Evolutionary conservation across 23 tunicate genomes (phyloP).

Genomic region (Trididemnum nubilum): DNA sequence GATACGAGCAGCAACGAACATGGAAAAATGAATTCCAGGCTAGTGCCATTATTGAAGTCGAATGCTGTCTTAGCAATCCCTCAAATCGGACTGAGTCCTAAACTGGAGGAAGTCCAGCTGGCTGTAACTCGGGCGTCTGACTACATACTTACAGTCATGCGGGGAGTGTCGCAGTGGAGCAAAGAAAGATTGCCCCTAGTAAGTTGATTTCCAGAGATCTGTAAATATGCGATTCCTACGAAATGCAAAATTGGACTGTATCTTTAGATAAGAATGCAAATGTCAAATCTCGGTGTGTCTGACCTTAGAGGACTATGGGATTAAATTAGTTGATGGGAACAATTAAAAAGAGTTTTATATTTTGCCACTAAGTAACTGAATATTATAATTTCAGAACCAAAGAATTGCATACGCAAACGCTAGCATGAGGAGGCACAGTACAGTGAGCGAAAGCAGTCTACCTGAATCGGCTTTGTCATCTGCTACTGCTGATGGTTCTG

Average conservation of each 20-base stretch:
- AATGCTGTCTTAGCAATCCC: constrained; percentile 89
- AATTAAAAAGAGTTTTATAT: too few species aligned
- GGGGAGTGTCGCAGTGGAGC: constrained; percentile 84
- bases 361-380: too few species aligned
- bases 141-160: constrained; percentile 66
- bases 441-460: constrained; percentile 31
- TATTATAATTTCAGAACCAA: constrained; percentile 8
- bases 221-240: too few species aligned
- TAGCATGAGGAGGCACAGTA: constrained; percentile 22
- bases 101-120: constrained; percentile 83
- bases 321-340: too few species aligned
- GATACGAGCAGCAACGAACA: constrained; percentile 30
- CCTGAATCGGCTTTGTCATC: constrained; percentile 47
- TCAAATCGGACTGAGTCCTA: constrained; percentile 77
- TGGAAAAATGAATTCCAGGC: constrained; percentile 21
- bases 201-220: background rate
- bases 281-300: too few species aligned
- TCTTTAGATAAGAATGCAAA: too few species aligned
- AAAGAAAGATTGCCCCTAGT: constrained; percentile 58
- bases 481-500: constrained; percentile 21
- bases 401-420: constrained; percentile 6
- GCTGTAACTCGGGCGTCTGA: constrained; percentile 74
- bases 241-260: too few species aligned
- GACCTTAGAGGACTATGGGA: too few species aligned
- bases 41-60: constrained; percentile 60